Conservation (phyloP, 1,140 invertebrate genomes). For the Trypoxylus dichotomus region DNA sequence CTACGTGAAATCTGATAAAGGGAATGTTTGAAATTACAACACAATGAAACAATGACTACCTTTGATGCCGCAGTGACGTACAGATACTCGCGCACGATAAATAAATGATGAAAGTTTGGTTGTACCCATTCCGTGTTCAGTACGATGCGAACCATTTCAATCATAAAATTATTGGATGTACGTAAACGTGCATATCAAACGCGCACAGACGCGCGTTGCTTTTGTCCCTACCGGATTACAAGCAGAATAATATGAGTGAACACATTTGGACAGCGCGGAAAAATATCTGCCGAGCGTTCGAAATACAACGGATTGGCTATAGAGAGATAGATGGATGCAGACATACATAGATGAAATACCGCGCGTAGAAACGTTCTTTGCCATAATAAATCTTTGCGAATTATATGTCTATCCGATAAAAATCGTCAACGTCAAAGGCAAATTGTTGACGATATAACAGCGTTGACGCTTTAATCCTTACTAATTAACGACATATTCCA, state of each 20-base stretch:
- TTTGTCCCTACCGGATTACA: not conserved
- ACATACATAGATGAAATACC: not conserved
- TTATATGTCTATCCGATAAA: not conserved
- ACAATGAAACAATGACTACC: not conserved
- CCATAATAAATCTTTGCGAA: not conserved
- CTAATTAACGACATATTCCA: not conserved
- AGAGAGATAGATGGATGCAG: not conserved
- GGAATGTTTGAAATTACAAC: not conserved
- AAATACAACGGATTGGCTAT: not conserved
- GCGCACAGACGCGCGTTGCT: not conserved
- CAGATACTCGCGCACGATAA: not conserved
- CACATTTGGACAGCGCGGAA: not conserved
- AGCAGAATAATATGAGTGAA: not conserved
- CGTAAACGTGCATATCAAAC: constrained; percentile 1
- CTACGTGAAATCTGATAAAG: not conserved
- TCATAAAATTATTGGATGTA: not conserved
- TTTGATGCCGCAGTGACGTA: not conserved
- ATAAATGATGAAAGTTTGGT: not conserved
- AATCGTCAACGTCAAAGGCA: constrained; percentile 1
- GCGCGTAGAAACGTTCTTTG: not conserved
- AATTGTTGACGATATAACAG: not conserved
- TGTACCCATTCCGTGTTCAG: not conserved
- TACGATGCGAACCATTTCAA: not conserved
- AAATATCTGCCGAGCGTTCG: not conserved
- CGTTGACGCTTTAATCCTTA: not conserved